Percentiles rank a stretch among this genome's conserved stretches.
Evolutionary conservation across 2,888 invertebrate genomes (phyloP).

Genomic region (Apotomis capreana): DNA sequence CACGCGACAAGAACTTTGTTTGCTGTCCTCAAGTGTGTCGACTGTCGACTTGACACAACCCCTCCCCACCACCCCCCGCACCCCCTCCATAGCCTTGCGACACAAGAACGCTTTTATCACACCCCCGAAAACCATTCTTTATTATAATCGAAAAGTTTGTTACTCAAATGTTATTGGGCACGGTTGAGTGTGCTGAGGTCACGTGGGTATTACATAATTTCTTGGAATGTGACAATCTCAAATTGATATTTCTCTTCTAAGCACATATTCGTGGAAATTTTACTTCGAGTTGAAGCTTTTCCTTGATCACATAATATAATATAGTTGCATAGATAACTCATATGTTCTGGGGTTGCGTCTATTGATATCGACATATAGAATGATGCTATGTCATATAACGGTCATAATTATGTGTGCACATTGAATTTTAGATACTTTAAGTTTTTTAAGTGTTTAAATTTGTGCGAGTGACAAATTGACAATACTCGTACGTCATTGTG

Average conservation of each 20-base stretch:
- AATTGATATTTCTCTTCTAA: neutral
- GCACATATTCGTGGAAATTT: neutral
- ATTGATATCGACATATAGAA: no score
- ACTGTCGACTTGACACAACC: conserved; percentile 29
- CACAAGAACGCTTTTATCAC: conserved; percentile 40
- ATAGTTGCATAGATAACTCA: neutral
- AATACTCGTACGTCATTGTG: no score
- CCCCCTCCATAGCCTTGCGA: neutral
- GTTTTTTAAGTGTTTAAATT: no score
- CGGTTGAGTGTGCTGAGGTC: conserved; percentile 9
- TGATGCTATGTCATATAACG: no score
- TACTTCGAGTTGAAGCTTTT: neutral
- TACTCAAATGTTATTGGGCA: conserved; percentile 28
- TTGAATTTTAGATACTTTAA: no score
- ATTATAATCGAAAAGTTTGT: conserved; percentile 41
- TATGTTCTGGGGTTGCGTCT: neutral
- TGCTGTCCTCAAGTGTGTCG: conserved; percentile 35
- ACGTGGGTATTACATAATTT: neutral
- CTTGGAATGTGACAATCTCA: neutral
- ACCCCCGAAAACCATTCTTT: conserved; percentile 35
- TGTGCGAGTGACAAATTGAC: no score
- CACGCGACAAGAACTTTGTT: conserved; percentile 38
- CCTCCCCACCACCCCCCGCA: neutral
- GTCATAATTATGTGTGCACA: no score
- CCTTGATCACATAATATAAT: neutral